These are phyloP conservation scores for Cyanocitta stelleri DNA, from an alignment of 2,113 vertebrate genomes.

Conservation along the genomic window DNA sequence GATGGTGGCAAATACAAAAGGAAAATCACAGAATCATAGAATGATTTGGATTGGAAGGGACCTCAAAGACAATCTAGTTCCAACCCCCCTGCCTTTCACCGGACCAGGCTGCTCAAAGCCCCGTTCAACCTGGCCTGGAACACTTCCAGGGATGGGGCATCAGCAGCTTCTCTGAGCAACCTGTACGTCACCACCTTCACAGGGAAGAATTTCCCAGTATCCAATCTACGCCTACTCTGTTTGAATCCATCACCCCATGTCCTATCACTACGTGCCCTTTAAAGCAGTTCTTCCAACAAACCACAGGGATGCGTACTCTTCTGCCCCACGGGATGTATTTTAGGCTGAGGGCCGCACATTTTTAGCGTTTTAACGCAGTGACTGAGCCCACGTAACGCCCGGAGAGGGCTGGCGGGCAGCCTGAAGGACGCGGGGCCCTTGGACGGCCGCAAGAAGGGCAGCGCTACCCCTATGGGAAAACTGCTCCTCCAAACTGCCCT, in stretches of 20 bases:
- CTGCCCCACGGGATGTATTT: no score
- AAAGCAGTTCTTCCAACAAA: neutral
- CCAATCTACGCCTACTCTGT: neutral
- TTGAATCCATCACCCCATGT: neutral
- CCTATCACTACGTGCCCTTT: accelerated
- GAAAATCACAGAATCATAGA: neutral
- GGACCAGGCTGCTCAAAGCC: no score
- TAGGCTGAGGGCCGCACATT: accelerated
- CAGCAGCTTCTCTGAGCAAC: neutral
- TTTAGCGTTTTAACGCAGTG: neutral
- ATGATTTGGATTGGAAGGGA: neutral
- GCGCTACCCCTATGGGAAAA: accelerated
- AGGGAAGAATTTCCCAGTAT: neutral
- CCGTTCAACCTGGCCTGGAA: neutral
- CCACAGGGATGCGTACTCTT: accelerated
- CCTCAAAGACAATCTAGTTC: neutral
- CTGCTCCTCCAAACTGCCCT: accelerated
- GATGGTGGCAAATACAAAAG: accelerated
- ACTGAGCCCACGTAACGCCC: accelerated
- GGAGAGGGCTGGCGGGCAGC: no score
- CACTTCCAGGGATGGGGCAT: neutral
- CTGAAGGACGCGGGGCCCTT: accelerated
- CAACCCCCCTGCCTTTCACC: accelerated
- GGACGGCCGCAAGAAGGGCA: accelerated
- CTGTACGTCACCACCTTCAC: neutral